A percentile compares a stretch with the other conserved stretches of the same genome.
phyloP scores from a whole-genome alignment of 2,888 invertebrate genomes.

The Priocnemis perturbator region DNA sequence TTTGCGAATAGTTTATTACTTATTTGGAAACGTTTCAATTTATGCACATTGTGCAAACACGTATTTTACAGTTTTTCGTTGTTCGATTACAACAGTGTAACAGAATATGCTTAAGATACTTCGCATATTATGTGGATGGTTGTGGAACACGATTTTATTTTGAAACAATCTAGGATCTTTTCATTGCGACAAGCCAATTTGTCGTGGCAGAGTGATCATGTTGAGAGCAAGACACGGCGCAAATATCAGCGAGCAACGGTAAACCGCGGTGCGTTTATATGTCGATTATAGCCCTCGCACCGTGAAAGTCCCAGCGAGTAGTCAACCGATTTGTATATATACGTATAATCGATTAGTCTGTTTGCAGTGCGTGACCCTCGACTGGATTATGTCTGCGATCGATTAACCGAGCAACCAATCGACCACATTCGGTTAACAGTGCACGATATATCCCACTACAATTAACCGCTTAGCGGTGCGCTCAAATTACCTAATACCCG shows the following conservation, averaged over 20 bases:
- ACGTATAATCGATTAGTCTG: conserved; percentile 56
- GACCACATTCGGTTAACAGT: conserved; percentile 58
- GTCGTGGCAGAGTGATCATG: too few species aligned
- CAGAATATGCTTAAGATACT: too few species aligned
- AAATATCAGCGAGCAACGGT: background rate
- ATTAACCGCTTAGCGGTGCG: conserved; percentile 57
- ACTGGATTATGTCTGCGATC: conserved; percentile 57
- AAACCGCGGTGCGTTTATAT: conserved; percentile 34
- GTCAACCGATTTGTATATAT: conserved; percentile 52
- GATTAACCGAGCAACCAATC: conserved; percentile 55
- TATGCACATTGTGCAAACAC: too few species aligned
- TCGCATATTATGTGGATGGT: too few species aligned
- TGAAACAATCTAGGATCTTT: too few species aligned
- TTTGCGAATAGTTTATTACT: too few species aligned
- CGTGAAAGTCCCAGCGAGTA: background rate
- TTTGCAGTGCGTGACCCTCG: conserved; percentile 53
- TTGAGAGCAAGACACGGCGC: too few species aligned
- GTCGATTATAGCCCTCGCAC: conserved; percentile 46
- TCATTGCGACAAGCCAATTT: too few species aligned
- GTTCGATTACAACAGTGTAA: too few species aligned
- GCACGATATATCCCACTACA: conserved; percentile 54
- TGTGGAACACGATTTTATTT: too few species aligned
- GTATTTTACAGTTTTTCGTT: too few species aligned
- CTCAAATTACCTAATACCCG: conserved; percentile 53
- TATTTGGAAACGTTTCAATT: too few species aligned